Conservation (phyloP, 2,888 invertebrate genomes). For the Hipparchia semele region DNA sequence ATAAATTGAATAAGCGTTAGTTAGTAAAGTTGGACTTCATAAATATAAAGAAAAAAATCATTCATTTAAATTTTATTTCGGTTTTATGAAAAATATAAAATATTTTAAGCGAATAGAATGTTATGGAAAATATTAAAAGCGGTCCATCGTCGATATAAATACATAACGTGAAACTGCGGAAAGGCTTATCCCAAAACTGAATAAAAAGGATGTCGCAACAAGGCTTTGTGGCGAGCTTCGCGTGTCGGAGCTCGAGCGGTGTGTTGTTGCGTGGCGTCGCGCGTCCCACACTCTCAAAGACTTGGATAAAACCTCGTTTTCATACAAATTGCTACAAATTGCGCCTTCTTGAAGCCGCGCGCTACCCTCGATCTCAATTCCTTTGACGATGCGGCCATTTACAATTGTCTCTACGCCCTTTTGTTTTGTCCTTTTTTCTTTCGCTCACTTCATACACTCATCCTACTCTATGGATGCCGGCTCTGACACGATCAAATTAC, state of each 20-base stretch:
- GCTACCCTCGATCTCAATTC: slow-evolving; percentile 4
- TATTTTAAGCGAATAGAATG: too few relatives aligned
- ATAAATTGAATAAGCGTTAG: too few relatives aligned
- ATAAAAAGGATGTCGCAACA: neutral
- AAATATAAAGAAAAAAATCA: too few relatives aligned
- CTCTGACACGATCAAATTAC: slow-evolving; percentile 9
- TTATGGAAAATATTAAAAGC: too few relatives aligned
- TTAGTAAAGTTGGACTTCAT: too few relatives aligned
- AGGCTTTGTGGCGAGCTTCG: neutral
- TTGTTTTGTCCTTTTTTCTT: neutral
- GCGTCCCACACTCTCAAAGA: neutral
- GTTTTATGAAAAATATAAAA: too few relatives aligned
- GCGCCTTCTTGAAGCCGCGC: neutral
- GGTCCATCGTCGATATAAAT: too few relatives aligned
- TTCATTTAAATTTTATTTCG: too few relatives aligned
- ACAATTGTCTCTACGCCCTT: slow-evolving; percentile 11
- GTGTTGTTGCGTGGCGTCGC: neutral
- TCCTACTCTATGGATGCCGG: neutral
- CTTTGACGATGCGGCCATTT: neutral
- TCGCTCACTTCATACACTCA: neutral
- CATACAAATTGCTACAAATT: slow-evolving; percentile 15
- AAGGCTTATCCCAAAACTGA: neutral
- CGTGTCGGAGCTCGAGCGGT: neutral
- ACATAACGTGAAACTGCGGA: too few relatives aligned
- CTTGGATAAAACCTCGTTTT: neutral